Base-by-base conservation (phyloP, 2,113 vertebrate genomes). In the Lucifuga dentata region DNA sequence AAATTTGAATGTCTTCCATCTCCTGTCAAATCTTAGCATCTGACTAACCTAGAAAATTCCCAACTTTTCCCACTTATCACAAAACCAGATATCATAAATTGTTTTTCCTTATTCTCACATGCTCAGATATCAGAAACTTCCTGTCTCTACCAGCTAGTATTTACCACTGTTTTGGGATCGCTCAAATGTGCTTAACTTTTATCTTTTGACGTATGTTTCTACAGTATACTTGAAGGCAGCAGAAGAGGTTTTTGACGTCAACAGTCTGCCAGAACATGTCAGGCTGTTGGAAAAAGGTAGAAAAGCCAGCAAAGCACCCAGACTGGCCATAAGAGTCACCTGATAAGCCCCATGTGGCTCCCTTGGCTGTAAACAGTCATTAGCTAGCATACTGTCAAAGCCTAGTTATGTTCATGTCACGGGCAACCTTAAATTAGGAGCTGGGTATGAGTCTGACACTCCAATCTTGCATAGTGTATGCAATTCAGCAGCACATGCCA, bases 361-460 rank as follows among this genome's bases (percentile, higher is more conserved):
- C 32, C 21, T 60, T 40, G 38, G 64, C 44, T 70, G 76, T 82
- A 88, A 86, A 87, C 62, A 88, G 75, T 78, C 55, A 88, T 90
- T 79, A 76, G 41, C 19, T 52, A 29, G 55, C n/a, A 33, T 24
- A 53, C 5, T 58, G 70, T 63, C 64, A 50, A 64, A 46, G 32
- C 32, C 49, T 41, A 38, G 32, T 40, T 39, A 17, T 41, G 57
- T 50, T 4, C 13, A 23, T 9, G 11, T 58, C 51, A 76, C 53
- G 51, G 60, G 36, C 20, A 68, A 68, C 57, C 77, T 40, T 53
- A 53, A 56, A 69, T 81, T 65, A 81, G 45, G 33, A 39, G 45
- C 2, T 13, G 39, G 29, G 6, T 41, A 17, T 15, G 40, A 29
- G 16, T 36, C 71, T 61, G 52, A 82, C 29, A 17, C 38, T 36